Evolutionary conservation across 2,113 vertebrate genomes (phyloP).

Genomic region (Plectropomus leopardus): DNA sequence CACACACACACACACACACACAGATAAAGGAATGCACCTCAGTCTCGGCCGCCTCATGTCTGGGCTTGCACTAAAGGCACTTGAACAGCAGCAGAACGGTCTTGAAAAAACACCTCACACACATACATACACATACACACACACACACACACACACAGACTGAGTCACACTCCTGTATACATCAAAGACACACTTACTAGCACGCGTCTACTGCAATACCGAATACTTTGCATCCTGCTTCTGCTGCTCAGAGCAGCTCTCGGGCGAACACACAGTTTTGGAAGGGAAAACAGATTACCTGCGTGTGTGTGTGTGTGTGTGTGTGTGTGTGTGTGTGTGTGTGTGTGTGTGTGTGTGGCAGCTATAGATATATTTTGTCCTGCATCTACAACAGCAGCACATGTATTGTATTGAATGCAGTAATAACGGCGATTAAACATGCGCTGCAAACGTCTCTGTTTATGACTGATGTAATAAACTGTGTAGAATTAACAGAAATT

Average conservation of each 20-base stretch:
- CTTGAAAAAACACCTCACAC: conserved; percentile 28
- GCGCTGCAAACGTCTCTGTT: neutral
- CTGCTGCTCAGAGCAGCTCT: conserved; percentile 10
- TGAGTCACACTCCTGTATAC: conserved; percentile 46
- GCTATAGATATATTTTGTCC: neutral
- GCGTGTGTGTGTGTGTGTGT: conserved; percentile 4
- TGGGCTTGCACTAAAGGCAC: conserved; percentile 65
- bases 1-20: conserved; percentile 12
- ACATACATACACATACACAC: neutral
- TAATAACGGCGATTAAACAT: neutral
- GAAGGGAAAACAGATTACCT: conserved; percentile 36
- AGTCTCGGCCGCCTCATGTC: conserved; percentile 66
- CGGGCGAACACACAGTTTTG: neutral
- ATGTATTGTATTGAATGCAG: neutral
- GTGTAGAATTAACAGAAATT: conserved; percentile 62
- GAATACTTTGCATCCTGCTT: conserved; percentile 59
- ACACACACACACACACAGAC: neutral
- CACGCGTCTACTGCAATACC: conserved; percentile 38
- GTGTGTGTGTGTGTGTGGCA: conserved; percentile 1
- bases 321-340: neutral
- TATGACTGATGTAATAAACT: conserved; percentile 14
- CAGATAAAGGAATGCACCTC: conserved; percentile 70
- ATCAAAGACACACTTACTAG: conserved; percentile 58
- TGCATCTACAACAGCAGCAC: neutral
- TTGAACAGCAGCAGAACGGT: conserved; percentile 38